Base-by-base conservation (phyloP, 2,888 invertebrate genomes). In the Phorcus lineatus region DNA sequence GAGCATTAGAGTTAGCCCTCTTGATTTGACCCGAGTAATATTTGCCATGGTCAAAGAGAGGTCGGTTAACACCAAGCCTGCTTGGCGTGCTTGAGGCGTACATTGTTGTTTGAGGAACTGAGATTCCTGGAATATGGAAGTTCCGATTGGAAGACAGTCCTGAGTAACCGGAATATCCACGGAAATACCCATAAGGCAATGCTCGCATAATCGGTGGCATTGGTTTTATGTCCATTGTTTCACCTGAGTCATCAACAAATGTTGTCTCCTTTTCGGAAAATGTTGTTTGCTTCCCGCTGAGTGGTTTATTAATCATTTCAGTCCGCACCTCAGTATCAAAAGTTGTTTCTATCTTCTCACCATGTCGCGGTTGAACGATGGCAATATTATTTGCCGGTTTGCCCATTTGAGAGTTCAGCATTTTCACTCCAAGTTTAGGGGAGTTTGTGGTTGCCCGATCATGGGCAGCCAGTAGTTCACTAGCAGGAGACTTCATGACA, bases 151-250 rank as follows among this genome's bases (percentile, higher is more conserved):
- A 81, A 74, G 84, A 87, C 78, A 87, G 84, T 7, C 87, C 88
- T 7, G 90, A 87, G 19, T 88, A 86, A 16, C 88, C 88, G 11
- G 84, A 78, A 75, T 90, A 90, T n/a, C 88, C 88, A 22, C 90
- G 86, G 79, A 89, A 86, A 80, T 88, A 89, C 77, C 90, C 87
- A 82, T 91, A 91, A 52, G 90, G 90, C 86, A 90, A 84, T n/a
- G 90, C 88, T 54, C 94, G 85, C 74, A 93, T 90, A 24, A 98
- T 94, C 0, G 98, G 98, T 86, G 97, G 95, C 98, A 98, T 98
- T 0, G 98, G 98, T 93, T 97, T 95, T 17, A 97, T 96, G 88
- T 96, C 95, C 90, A 95, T 94, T 2, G 94, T 94, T 76, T 95
- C 95, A 85, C 96, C 96, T 31, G 91, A 88, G 82, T 92, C 92